phyloP scores from a whole-genome alignment of 2,888 invertebrate genomes.

The Chloroclysta siterata region DNA sequence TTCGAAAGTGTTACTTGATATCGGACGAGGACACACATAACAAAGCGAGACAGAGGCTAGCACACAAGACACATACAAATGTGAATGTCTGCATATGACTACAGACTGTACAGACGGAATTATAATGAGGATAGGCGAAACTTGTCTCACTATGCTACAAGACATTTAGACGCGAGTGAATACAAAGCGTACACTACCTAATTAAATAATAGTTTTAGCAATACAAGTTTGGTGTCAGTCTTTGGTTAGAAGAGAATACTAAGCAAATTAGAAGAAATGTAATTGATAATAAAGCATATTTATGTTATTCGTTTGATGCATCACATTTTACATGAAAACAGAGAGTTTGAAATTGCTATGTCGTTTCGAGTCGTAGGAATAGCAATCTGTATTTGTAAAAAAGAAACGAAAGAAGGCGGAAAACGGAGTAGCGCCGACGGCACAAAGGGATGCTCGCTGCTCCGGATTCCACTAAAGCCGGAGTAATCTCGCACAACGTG shows the following conservation, averaged over 20 bases:
- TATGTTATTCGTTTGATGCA: too few species aligned
- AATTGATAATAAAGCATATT: too few species aligned
- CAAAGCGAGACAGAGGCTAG: slow-evolving; percentile 61
- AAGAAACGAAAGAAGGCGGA: slow-evolving; percentile 57
- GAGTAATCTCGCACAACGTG: slow-evolving; percentile 60
- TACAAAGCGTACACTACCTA: slow-evolving; percentile 13
- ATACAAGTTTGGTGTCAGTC: slow-evolving; percentile 5
- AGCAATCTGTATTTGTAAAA: slow-evolving; percentile 63
- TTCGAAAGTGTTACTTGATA: slow-evolving; percentile 70
- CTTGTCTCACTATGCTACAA: slow-evolving; percentile 37
- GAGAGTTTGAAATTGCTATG: slow-evolving; percentile 40
- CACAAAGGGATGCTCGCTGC: slow-evolving; percentile 61
- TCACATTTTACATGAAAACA: slow-evolving; percentile 25
- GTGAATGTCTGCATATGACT: slow-evolving; percentile 52
- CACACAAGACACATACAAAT: slow-evolving; percentile 72
- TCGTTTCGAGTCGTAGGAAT: slow-evolving; percentile 49
- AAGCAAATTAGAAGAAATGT: not conserved
- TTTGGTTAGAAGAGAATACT: not conserved
- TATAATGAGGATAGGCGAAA: slow-evolving; percentile 60
- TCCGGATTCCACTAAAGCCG: slow-evolving; percentile 61
- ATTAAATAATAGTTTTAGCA: slow-evolving; percentile 17
- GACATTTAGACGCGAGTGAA: slow-evolving; percentile 29
- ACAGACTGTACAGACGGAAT: slow-evolving; percentile 63
- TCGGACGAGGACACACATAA: slow-evolving; percentile 63
- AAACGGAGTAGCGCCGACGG: slow-evolving; percentile 62